phyloP scores from a whole-genome alignment of 2,888 invertebrate genomes.

The Palloptera scutellata region DNA sequence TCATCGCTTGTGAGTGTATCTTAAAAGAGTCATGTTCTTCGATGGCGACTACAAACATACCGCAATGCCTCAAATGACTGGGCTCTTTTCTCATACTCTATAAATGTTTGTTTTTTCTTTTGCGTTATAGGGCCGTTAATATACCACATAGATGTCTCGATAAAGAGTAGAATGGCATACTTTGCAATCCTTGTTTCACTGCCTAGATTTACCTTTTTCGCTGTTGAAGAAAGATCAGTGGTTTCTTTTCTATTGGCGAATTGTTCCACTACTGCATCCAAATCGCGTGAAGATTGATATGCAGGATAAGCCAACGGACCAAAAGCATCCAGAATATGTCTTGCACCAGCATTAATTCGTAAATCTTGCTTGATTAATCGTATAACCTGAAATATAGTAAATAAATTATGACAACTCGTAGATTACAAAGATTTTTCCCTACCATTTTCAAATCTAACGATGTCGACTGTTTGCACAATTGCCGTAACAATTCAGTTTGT shows the following conservation, averaged over 20 bases:
- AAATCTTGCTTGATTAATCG: conserved; percentile 91
- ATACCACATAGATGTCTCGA: neutral
- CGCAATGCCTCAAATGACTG: too few species aligned
- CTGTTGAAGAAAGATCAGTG: conserved; percentile 5
- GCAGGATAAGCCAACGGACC: conserved; percentile 87
- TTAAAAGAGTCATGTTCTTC: too few species aligned
- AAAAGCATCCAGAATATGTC: conserved; percentile 89
- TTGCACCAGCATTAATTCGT: conserved; percentile 90
- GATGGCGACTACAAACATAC: too few species aligned
- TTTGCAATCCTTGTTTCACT: too few species aligned
- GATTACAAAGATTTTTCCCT: neutral
- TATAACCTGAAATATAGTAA: conserved; percentile 67
- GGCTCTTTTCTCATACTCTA: too few species aligned
- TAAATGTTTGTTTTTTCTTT: too few species aligned
- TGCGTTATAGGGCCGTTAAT: neutral
- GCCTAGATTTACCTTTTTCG: conserved; percentile 30
- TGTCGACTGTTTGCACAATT: conserved; percentile 79
- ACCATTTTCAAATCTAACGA: conserved; percentile 82
- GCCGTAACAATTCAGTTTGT: conserved; percentile 78
- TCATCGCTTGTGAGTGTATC: too few species aligned
- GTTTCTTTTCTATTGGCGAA: conserved; percentile 39
- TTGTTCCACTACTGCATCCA: conserved; percentile 76
- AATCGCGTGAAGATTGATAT: conserved; percentile 85
- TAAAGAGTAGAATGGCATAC: too few species aligned
- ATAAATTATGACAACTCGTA: neutral